These are phyloP conservation scores for Potamarius usumacintae DNA, from an alignment of 2,113 vertebrate genomes.

Conservation along the genomic window DNA sequence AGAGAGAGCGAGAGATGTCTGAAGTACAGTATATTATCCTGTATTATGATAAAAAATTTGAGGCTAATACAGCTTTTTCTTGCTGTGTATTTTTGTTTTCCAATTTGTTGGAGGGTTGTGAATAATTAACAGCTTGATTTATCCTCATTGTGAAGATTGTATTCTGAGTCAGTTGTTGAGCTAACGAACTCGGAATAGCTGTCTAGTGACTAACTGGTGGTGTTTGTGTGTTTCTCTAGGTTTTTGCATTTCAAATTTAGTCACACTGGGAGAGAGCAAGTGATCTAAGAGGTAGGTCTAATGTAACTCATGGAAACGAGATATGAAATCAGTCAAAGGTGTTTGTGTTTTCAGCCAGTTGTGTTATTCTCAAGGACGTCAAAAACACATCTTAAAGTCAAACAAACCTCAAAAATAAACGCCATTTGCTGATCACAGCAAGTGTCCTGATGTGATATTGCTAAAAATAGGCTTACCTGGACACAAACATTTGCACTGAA, in stretches of 20 bases:
- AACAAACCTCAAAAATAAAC: no score
- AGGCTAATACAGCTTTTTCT: background rate
- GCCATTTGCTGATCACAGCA: no score
- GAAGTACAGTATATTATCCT: background rate
- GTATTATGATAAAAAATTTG: background rate
- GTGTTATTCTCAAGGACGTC: background rate
- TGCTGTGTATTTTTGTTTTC: background rate
- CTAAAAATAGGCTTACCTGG: no score
- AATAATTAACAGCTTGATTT: background rate
- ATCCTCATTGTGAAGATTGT: background rate
- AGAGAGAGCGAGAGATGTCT: background rate
- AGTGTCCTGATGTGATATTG: no score
- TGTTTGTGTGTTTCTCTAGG: background rate
- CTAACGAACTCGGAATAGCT: background rate
- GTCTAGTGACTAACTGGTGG: background rate
- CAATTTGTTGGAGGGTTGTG: no score
- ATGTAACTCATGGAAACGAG: slow-evolving; percentile 22
- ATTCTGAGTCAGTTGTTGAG: background rate
- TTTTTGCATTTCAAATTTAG: background rate
- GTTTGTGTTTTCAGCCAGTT: background rate
- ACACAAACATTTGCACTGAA: no score
- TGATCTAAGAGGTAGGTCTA: background rate
- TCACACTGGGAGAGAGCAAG: background rate
- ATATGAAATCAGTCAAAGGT: slow-evolving; percentile 29
- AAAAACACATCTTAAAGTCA: background rate